A percentile compares a stretch with the other conserved stretches of the same genome.
Evolutionary conservation across 2,888 invertebrate genomes (phyloP).

Genomic region (Adelphocoris suturalis): DNA sequence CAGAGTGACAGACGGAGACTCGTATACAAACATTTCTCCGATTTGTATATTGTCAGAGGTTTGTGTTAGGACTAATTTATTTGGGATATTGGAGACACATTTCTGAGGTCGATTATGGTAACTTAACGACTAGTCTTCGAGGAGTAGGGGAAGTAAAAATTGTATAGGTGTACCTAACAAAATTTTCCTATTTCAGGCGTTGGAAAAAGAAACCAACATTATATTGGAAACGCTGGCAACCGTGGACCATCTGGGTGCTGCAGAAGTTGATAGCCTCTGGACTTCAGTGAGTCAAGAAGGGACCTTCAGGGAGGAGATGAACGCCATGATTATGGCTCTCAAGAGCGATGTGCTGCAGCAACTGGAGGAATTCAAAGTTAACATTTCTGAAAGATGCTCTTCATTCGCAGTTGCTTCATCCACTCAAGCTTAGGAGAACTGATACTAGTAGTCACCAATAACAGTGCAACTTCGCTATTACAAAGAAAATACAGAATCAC

Average conservation of each 20-base stretch:
- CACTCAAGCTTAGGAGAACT: neutral
- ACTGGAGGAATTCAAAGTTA: conserved; percentile 43
- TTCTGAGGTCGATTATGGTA: too few species aligned
- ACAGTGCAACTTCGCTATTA: too few species aligned
- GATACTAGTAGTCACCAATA: too few species aligned
- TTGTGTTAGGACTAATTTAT: too few species aligned
- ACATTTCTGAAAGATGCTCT: conserved; percentile 22
- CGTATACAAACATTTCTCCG: too few species aligned
- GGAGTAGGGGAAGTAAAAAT: too few species aligned
- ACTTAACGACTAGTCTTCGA: too few species aligned
- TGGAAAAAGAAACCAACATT: neutral
- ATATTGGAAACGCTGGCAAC: neutral
- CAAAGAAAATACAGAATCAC: too few species aligned
- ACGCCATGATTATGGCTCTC: conserved; percentile 15
- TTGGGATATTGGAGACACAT: too few species aligned
- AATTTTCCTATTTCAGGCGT: conserved; percentile 27
- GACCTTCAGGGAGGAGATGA: conserved; percentile 48
- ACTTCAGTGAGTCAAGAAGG: conserved; percentile 48
- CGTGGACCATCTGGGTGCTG: neutral
- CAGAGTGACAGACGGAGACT: too few species aligned
- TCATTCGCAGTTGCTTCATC: neutral
- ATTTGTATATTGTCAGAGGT: too few species aligned
- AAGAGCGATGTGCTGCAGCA: conserved; percentile 4
- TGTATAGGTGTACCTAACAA: too few species aligned
- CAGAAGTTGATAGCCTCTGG: conserved; percentile 48